A percentile compares a stretch with the other conserved stretches of the same genome.
Evolutionary conservation across 2,888 invertebrate species (phyloP).

Genomic region (Mallateleia sp.): DNA sequence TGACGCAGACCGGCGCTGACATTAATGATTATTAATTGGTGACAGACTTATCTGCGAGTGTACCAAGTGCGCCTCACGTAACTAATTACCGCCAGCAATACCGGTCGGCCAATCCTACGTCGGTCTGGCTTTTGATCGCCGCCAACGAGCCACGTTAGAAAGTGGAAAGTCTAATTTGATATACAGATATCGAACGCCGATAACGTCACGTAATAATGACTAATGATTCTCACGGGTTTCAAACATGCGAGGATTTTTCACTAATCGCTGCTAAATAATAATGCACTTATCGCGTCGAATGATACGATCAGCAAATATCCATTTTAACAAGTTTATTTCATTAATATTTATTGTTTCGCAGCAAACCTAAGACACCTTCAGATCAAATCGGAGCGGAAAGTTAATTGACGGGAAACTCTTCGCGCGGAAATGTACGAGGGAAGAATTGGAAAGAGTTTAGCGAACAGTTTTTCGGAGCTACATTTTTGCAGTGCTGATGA

Average conservation of each 20-base stretch:
- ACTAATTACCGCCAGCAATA: slow-evolving; percentile 67
- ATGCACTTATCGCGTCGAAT: slow-evolving; percentile 6
- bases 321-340: slow-evolving; percentile 51
- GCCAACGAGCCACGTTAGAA: slow-evolving; percentile 64
- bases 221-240: slow-evolving; percentile 57
- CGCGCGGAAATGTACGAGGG: too few species aligned
- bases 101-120: slow-evolving; percentile 36
- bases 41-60: slow-evolving; percentile 75
- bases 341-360: slow-evolving; percentile 27
- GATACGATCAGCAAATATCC: slow-evolving; percentile 50
- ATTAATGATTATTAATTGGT: slow-evolving; percentile 78
- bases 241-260: slow-evolving; percentile 19
- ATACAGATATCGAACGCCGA: slow-evolving; percentile 60
- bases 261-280: slow-evolving; percentile 50
- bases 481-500: too few species aligned
- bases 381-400: not conserved
- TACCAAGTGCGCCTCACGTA: slow-evolving; percentile 64
- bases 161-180: slow-evolving; percentile 75
- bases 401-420: not conserved
- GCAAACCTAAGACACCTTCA: not conserved
- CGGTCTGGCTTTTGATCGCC: slow-evolving; percentile 63
- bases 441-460: too few species aligned
- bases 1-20: slow-evolving; percentile 72
- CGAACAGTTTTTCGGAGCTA: too few species aligned
- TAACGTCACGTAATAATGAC: slow-evolving; percentile 67